These are phyloP conservation scores for Eremobia ochroleuca DNA, from an alignment of 2,888 invertebrate species.

Conservation along the genomic window DNA sequence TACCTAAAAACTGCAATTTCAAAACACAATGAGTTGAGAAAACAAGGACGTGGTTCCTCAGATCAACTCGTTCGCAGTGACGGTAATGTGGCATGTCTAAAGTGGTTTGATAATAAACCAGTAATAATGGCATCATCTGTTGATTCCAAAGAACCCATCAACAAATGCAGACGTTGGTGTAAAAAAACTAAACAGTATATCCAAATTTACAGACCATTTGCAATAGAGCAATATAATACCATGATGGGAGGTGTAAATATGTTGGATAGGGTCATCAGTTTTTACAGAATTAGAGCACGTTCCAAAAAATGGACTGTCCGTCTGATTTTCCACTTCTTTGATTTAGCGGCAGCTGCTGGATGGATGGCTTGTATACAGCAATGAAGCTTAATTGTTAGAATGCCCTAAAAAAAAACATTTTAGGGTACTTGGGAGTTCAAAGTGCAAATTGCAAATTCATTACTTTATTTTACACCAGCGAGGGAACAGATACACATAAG, in stretches of 20 bases:
- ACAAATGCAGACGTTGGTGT: constrained; percentile 23
- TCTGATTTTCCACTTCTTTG: background rate
- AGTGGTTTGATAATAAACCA: constrained; percentile 35
- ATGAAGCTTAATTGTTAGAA: constrained; percentile 4
- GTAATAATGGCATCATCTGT: constrained; percentile 22
- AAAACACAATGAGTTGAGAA: background rate
- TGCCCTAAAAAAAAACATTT: background rate
- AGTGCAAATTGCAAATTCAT: background rate
- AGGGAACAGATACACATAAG: constrained; percentile 6
- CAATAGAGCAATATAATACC: background rate
- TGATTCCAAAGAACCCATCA: constrained; percentile 1
- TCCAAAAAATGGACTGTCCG: constrained; percentile 10
- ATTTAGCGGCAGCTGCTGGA: constrained; percentile 14
- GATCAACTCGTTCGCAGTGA: constrained; percentile 22
- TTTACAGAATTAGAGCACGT: constrained; percentile 13
- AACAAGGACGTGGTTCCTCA: constrained; percentile 14
- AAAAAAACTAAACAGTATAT: constrained; percentile 17
- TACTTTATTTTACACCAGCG: constrained; percentile 1
- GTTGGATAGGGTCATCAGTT: constrained; percentile 8
- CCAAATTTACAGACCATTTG: constrained; percentile 15
- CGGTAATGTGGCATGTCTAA: constrained; percentile 2
- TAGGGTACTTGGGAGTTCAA: constrained; percentile 6
- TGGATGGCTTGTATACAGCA: constrained; percentile 6
- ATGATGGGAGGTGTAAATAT: constrained; percentile 18
- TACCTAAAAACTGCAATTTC: constrained; percentile 8